Conservation (phyloP, 2,888 invertebrate species). For the Drosophila ustulata region DNA sequence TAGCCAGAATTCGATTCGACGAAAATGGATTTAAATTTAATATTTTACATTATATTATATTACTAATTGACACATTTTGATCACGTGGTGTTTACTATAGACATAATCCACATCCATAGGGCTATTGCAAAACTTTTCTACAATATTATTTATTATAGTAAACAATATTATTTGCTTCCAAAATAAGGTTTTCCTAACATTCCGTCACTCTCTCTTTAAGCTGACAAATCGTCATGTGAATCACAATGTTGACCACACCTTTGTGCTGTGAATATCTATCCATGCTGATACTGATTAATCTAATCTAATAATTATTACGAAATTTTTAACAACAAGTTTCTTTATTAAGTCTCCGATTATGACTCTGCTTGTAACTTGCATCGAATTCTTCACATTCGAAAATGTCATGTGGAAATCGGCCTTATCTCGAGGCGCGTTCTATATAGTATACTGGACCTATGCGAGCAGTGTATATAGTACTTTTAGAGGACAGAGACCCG, state of each 20-base stretch:
- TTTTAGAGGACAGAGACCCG: constrained; percentile 7
- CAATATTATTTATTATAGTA: no score
- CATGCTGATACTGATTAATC: constrained; percentile 19
- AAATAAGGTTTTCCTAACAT: not conserved
- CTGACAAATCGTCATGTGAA: constrained; percentile 9
- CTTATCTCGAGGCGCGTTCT: not conserved
- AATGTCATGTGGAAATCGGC: constrained; percentile 5
- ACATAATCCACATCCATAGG: no score
- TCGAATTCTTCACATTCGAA: not conserved
- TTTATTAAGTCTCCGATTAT: not conserved
- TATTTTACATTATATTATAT: no score
- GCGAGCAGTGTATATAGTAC: not conserved
- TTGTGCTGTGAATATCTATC: not conserved
- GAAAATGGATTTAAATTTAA: no score
- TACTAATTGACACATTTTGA: no score
- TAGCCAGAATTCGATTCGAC: no score
- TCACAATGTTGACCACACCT: constrained; percentile 15
- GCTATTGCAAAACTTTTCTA: no score
- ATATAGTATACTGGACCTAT: not conserved
- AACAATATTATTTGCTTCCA: no score
- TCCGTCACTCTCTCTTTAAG: not conserved
- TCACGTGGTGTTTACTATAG: no score
- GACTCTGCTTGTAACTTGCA: not conserved
- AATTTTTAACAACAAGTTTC: constrained; percentile 20
- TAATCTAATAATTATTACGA: constrained; percentile 24